These are phyloP conservation scores for Disparrhopalites patrizii DNA, from an alignment of 2,888 invertebrate species.

Conservation along the genomic window DNA sequence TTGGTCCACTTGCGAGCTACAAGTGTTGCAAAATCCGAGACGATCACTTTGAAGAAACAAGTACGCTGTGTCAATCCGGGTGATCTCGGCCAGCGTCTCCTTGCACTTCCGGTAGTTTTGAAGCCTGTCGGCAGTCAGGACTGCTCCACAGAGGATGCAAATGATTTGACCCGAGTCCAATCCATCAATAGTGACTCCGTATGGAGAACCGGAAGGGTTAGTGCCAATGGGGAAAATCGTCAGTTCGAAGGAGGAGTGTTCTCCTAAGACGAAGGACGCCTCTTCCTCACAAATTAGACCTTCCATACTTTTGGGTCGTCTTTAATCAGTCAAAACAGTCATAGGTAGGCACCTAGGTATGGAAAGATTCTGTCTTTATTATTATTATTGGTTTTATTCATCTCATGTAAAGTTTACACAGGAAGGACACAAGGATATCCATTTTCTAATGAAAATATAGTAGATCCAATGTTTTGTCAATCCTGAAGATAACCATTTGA, in stretches of 20 bases:
- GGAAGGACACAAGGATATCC: no score
- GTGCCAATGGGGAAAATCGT: neutral
- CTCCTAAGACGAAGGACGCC: no score
- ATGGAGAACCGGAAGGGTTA: neutral
- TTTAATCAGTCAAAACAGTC: no score
- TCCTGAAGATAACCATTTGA: no score
- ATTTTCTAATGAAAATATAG: no score
- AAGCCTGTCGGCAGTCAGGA: neutral
- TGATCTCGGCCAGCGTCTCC: conserved; percentile 15
- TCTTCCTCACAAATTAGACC: no score
- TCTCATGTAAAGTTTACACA: no score
- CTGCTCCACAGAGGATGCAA: conserved; percentile 12
- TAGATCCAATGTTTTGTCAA: no score
- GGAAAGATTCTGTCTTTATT: no score
- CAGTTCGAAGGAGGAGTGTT: neutral
- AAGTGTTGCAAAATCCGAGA: conserved; percentile 16
- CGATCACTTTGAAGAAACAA: conserved; percentile 7
- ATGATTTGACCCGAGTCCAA: conserved; percentile 6
- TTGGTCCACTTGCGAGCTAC: conserved; percentile 12
- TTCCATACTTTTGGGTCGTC: no score
- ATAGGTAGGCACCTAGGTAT: no score
- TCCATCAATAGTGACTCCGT: conserved; percentile 9
- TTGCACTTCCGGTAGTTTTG: neutral
- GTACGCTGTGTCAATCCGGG: conserved; percentile 7
- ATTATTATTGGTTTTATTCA: no score